These are phyloP conservation scores for Mythimna ferrago DNA, from an alignment of 2,888 invertebrate species.

Conservation along the genomic window DNA sequence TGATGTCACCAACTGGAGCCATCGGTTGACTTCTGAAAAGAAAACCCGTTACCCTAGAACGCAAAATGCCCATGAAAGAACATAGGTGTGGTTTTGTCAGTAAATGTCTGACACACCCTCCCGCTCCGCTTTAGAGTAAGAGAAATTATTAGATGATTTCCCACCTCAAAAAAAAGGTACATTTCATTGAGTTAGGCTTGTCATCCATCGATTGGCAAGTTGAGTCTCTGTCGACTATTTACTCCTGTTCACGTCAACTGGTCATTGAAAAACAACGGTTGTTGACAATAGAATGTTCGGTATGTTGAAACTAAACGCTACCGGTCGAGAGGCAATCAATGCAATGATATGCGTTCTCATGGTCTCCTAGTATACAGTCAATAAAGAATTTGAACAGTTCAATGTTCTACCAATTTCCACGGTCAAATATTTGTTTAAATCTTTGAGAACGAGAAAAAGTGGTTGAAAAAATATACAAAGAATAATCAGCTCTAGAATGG, in stretches of 20 bases:
- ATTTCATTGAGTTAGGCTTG: too few species aligned
- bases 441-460: background rate
- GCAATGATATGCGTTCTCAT: constrained; percentile 39
- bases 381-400: constrained; percentile 20
- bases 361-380: constrained; percentile 4
- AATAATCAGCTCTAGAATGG: too few species aligned
- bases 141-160: too few species aligned
- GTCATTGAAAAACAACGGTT: constrained; percentile 27
- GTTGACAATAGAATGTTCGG: constrained; percentile 47
- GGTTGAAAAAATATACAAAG: background rate
- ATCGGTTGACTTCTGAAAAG: too few species aligned
- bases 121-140: too few species aligned
- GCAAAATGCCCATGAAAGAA: too few species aligned
- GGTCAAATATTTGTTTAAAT: constrained; percentile 29
- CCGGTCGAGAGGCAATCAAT: constrained; percentile 1
- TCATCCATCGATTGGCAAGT: background rate
- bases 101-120: too few species aligned
- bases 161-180: too few species aligned
- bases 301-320: constrained; percentile 44
- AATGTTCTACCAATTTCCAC: background rate
- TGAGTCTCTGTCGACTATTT: constrained; percentile 21
- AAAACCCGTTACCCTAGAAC: too few species aligned
- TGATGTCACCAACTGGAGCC: too few species aligned
- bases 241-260: constrained; percentile 9
- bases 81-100: too few species aligned